Evolutionary conservation across 2,113 vertebrate genomes (phyloP), one percentile per base, ranked within the genome.

Genomic region (Ochotona curzoniae): DNA sequence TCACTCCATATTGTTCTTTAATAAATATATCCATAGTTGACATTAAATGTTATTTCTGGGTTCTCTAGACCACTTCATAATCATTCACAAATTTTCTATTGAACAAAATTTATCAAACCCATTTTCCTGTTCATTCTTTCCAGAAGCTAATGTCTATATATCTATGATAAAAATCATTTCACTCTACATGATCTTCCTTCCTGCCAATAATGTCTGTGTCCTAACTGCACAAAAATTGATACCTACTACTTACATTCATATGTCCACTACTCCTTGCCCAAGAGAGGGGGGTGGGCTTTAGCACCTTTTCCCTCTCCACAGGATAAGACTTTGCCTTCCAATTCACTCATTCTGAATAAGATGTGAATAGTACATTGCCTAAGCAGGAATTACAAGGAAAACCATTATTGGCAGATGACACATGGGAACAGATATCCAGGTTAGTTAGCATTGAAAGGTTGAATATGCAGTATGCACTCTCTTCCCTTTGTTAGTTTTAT

Each of bases 81-180:
- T 20, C 32, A 95, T 67, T 94, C 60, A 60, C 2, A 86, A 89
- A 87, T 89, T 79, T 86, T 30, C 47, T 38, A 4, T 44, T 85
- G 38, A 88, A 82, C 81, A 89, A 81, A 93, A 67, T 30, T 57
- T 14, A 74, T 84, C 85, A 73, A 38, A 67, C 23, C 44, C 30
- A 54, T 78, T 83, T 85, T 15, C 32, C 21, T 71, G 25, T 84
- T 90, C 14, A 87, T 82, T 61, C 81, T 93, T 84, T 87, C 85
- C 78, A 74, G 47, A 82, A 90, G 74, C 7, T 67, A 47, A 7
- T 23, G 85, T 2, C n/a, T 25, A 28, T 30, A 64, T 38, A 13
- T 83, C 8, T 64, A 17, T 32, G 26, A 84, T 75, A 69, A 96
- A 96, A 83, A 74, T 28, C 51, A 94, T 44, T 70, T 75, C 38